Base-by-base conservation (phyloP, 1,140 invertebrate species). In the Drosophila mayri region DNA sequence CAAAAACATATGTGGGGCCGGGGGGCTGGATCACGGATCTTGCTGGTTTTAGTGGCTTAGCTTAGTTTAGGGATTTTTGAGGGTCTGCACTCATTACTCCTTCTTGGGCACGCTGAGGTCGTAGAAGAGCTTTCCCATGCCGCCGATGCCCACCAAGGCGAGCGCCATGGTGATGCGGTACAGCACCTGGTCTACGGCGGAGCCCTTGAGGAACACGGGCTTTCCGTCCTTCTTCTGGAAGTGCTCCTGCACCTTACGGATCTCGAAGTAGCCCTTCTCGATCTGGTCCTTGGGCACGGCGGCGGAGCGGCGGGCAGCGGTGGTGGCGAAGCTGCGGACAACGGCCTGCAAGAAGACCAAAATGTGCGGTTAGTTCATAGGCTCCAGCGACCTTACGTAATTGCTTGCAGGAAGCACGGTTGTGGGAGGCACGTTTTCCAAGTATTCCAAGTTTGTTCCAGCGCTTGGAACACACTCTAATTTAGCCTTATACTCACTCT, bases 121-220 rank as follows among this genome's bases (percentile, higher is more conserved):
- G 54, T 75, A 92, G 83, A 92, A 92, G 41, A 92, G 79, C 70
- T 92, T 92, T 37, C 66, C 72, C 78, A 92, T 92, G 85, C 84
- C 85, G 28, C 84, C 84, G 43, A 95, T 40, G 8, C 94, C 94
- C 55, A 93, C 49, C 14, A 81, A 79, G 74, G 93, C 93, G 0
- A 93, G 41, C 14, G 84, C 78, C 46, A 94, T 22, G 25, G 94
- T 95, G 16, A 93, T n/a, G 16, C 90, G 91, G 75, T 94, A 95
- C 0, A 95, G 68, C 30, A 95, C 73, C 74, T 93, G 94, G 79
- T 96, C 95, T 4, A 84, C 71, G 3, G 92, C 73, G 18, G 95
- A 95, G 25, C 93, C 92, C 93, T 96, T 96, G 40, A 96, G 84
- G 91, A 94, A 95, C 32, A 95, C 92, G n/a, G 95, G 95, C 73